These are phyloP conservation scores for Chamaetylas fuelleborni DNA, from an alignment of 2,113 vertebrate species.

Conservation along the genomic window DNA sequence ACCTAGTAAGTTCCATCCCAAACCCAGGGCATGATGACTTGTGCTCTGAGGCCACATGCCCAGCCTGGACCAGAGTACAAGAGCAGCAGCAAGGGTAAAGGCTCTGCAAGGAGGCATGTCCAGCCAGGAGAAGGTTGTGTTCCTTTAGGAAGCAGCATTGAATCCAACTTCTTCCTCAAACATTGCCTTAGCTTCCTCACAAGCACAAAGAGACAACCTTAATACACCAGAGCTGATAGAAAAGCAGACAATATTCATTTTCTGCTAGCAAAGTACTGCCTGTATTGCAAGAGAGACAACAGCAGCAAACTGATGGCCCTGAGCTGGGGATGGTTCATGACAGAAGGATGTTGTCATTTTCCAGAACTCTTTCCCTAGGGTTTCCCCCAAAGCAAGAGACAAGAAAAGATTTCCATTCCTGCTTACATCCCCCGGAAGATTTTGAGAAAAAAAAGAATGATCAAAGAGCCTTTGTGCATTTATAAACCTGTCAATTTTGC, in stretches of 20 bases:
- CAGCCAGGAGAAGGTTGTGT: neutral
- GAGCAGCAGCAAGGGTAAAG: neutral
- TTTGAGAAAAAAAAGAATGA: neutral
- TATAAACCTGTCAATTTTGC: slow-evolving; percentile 8
- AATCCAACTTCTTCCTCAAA: neutral
- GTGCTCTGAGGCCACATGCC: neutral
- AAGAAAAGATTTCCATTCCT: neutral
- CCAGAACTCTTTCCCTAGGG: neutral
- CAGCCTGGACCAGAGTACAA: neutral
- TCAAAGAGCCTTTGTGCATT: slow-evolving; percentile 48
- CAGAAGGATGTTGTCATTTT: slow-evolving; percentile 21
- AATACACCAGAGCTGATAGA: neutral
- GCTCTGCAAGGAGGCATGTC: neutral
- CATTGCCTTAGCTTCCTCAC: neutral
- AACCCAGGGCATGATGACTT: neutral
- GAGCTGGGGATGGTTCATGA: neutral
- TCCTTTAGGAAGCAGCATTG: neutral
- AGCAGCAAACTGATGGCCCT: neutral
- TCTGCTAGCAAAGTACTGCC: neutral
- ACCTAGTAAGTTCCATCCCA: neutral
- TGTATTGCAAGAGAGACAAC: neutral
- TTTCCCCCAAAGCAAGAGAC: neutral
- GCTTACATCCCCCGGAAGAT: neutral
- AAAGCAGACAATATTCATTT: neutral
- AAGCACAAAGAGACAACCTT: neutral